These are phyloP conservation scores for Nyctereutes procyonoides DNA, from an alignment of 2,113 vertebrate species.

Conservation along the genomic window DNA sequence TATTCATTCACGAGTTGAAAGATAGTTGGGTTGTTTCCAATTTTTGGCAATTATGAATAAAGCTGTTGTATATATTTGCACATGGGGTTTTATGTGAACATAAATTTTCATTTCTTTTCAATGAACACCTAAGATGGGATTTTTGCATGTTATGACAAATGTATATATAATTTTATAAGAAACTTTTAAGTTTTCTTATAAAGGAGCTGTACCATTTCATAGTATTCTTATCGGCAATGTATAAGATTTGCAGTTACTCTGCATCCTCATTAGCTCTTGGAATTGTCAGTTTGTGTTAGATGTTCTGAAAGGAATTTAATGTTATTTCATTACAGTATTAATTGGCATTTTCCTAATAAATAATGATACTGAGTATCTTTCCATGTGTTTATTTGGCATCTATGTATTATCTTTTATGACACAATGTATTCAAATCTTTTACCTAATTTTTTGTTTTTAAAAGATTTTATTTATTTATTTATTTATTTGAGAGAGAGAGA, in stretches of 20 bases:
- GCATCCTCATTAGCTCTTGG: background rate
- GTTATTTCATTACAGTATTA: background rate
- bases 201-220: background rate
- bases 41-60: background rate
- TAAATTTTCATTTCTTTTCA: slow-evolving; percentile 15
- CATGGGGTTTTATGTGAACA: background rate
- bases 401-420: slow-evolving; percentile 19
- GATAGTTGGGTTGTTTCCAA: background rate
- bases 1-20: background rate
- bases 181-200: background rate
- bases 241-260: background rate
- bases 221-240: background rate
- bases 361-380: background rate
- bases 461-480: too few relatives aligned
- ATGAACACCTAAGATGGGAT: background rate
- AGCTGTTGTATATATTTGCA: slow-evolving; percentile 12
- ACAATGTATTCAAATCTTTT: background rate
- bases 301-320: background rate
- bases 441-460: background rate
- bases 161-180: background rate
- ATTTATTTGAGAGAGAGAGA: background rate
- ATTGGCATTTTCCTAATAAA: background rate
- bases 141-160: background rate
- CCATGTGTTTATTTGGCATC: background rate
- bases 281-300: background rate